Percentiles rank a stretch among this genome's conserved stretches.
phyloP scores from a whole-genome alignment of 2,888 invertebrate species.

The Troides aeacus region DNA sequence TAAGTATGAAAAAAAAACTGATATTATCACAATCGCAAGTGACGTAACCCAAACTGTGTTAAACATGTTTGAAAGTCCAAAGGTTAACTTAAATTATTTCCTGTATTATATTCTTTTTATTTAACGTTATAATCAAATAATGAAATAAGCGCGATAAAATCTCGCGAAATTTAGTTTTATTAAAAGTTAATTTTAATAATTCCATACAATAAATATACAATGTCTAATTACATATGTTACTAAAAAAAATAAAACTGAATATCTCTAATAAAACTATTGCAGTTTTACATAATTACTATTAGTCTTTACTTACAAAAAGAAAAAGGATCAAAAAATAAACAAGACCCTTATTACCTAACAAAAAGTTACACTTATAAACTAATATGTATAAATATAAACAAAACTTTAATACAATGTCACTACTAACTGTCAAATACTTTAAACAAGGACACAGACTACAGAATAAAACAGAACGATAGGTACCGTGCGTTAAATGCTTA shows the following conservation, averaged over 20 bases:
- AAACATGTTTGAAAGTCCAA: conserved; percentile 50
- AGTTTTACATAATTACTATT: too few species aligned
- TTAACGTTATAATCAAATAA: not conserved
- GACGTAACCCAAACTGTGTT: conserved; percentile 41
- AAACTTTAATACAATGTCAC: too few species aligned
- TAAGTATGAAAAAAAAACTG: conserved; percentile 52
- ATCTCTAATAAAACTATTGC: not conserved
- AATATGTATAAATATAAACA: too few species aligned
- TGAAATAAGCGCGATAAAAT: not conserved
- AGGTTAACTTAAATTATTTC: conserved; percentile 42
- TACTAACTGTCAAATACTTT: too few species aligned
- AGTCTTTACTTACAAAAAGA: too few species aligned
- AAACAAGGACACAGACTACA: too few species aligned
- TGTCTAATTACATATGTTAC: not conserved
- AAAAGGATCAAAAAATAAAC: too few species aligned
- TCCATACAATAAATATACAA: not conserved
- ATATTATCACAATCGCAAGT: conserved; percentile 47
- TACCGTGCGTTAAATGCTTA: too few species aligned
- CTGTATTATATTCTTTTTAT: not conserved
- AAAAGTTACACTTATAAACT: too few species aligned
- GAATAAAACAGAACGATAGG: too few species aligned
- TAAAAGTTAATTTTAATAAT: conserved; percentile 46
- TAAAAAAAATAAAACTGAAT: not conserved
- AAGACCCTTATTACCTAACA: too few species aligned
- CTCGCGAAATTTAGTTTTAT: not conserved